Conservation (phyloP, 2,113 vertebrate genomes). For the Peromyscus polionotus region DNA sequence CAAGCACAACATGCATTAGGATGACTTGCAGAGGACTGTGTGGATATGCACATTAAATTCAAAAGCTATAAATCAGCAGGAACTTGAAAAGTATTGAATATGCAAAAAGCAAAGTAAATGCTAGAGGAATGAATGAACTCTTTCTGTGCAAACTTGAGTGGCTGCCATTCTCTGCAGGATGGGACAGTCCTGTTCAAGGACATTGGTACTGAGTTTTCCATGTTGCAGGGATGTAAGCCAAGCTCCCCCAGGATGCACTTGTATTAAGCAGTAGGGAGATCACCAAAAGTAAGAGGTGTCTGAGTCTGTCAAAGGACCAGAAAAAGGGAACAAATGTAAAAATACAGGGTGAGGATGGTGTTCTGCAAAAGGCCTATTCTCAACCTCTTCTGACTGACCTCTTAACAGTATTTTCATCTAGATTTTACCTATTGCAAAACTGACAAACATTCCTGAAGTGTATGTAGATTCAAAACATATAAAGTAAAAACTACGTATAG, state of each 20-base stretch:
- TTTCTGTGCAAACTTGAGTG: constrained; percentile 50
- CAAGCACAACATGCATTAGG: neutral
- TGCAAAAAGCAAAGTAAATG: constrained; percentile 55
- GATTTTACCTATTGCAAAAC: constrained; percentile 10
- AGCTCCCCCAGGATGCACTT: neutral
- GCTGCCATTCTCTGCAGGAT: constrained; percentile 57
- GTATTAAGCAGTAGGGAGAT: neutral
- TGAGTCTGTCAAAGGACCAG: neutral
- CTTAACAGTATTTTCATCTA: constrained; percentile 29
- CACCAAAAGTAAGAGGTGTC: neutral
- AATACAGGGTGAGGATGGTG: neutral
- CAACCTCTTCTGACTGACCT: neutral
- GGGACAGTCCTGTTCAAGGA: constrained; percentile 55
- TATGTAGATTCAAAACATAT: neutral
- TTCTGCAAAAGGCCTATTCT: constrained; percentile 9
- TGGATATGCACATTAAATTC: constrained; percentile 54
- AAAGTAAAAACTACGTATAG: neutral
- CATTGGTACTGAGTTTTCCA: constrained; percentile 16
- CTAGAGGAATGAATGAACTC: constrained; percentile 21
- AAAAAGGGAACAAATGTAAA: neutral
- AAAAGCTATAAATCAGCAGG: constrained; percentile 73
- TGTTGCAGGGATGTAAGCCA: neutral
- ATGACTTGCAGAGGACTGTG: constrained; percentile 21
- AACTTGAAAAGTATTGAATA: neutral
- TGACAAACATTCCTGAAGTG: neutral